Evolutionary conservation across 2,888 invertebrate species (phyloP).

Genomic region (Steinernema scapterisci): DNA sequence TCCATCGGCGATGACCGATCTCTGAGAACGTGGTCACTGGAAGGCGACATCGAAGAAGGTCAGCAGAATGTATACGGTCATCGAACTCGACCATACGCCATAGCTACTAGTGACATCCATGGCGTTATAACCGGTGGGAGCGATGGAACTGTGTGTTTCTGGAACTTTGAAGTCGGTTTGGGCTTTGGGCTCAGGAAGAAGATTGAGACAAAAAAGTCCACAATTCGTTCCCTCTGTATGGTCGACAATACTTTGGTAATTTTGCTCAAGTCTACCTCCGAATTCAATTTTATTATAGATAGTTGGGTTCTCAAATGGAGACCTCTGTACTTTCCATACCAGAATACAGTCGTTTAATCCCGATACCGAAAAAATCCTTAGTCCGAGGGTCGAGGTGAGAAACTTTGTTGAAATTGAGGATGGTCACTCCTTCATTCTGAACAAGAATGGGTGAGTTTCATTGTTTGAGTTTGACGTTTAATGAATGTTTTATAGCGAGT

Average conservation of each 20-base stretch:
- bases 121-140: slow-evolving; percentile 33
- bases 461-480: too few relatives aligned
- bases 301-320: slow-evolving; percentile 19
- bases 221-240: slow-evolving; percentile 31
- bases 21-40: slow-evolving; percentile 23
- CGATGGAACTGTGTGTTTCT: slow-evolving; percentile 36
- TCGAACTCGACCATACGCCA: slow-evolving; percentile 34
- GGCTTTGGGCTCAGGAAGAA: slow-evolving; percentile 20
- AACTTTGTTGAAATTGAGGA: neutral
- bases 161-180: slow-evolving; percentile 19
- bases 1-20: slow-evolving; percentile 34
- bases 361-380: neutral
- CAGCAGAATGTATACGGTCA: slow-evolving; percentile 26
- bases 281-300: slow-evolving; percentile 1
- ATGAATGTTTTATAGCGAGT: neutral
- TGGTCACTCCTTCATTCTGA: too few relatives aligned
- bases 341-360: neutral
- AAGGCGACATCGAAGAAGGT: neutral
- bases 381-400: neutral
- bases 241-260: slow-evolving; percentile 25
- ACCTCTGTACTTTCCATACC: neutral
- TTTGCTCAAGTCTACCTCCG: neutral
- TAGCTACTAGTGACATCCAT: neutral
- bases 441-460: too few relatives aligned
- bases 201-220: slow-evolving; percentile 33